phyloP scores from a whole-genome alignment of 2,797 vertebrate species.

The Gymnoscopelus braueri region DNA sequence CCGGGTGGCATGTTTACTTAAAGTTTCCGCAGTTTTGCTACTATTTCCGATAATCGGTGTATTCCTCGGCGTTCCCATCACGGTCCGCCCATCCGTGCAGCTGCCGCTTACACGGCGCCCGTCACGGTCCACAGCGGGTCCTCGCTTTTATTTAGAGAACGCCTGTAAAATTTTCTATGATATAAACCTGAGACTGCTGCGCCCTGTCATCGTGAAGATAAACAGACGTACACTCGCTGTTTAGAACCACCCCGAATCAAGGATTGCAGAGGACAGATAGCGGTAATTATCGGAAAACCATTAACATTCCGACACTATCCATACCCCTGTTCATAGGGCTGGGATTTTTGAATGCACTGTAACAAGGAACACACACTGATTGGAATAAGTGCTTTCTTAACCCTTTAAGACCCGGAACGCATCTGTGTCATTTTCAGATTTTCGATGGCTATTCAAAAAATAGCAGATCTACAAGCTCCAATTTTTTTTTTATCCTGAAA shows the following conservation, averaged over 20 bases:
- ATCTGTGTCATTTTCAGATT: too few relatives aligned
- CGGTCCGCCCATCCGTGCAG: slow-evolving; percentile 48
- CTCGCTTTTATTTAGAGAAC: slow-evolving; percentile 55
- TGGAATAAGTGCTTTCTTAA: slow-evolving; percentile 59
- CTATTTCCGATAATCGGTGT: slow-evolving; percentile 1
- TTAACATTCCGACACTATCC: slow-evolving; percentile 81
- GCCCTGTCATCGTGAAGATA: slow-evolving; percentile 66
- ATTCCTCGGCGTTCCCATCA: not conserved
- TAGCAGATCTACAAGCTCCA: too few relatives aligned
- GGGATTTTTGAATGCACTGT: slow-evolving; percentile 53
- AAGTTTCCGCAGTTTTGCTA: slow-evolving; percentile 45
- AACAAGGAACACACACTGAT: slow-evolving; percentile 50
- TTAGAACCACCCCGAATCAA: slow-evolving; percentile 70
- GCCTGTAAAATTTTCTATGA: slow-evolving; percentile 46
- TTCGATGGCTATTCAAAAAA: too few relatives aligned
- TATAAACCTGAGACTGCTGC: slow-evolving; percentile 47
- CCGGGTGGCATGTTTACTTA: slow-evolving; percentile 54
- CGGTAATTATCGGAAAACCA: slow-evolving; percentile 80
- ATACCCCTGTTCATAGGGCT: slow-evolving; percentile 43
- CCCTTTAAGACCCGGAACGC: too few relatives aligned
- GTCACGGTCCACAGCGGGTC: slow-evolving; percentile 66
- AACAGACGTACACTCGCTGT: slow-evolving; percentile 75
- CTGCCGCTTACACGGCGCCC: slow-evolving; percentile 35
- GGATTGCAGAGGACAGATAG: slow-evolving; percentile 76
- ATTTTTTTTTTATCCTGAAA: too few relatives aligned